A percentile compares a stretch with the other conserved stretches of the same genome.
phyloP scores from a whole-genome alignment of 2,888 invertebrate species.

The Eustalomyia histrio region DNA sequence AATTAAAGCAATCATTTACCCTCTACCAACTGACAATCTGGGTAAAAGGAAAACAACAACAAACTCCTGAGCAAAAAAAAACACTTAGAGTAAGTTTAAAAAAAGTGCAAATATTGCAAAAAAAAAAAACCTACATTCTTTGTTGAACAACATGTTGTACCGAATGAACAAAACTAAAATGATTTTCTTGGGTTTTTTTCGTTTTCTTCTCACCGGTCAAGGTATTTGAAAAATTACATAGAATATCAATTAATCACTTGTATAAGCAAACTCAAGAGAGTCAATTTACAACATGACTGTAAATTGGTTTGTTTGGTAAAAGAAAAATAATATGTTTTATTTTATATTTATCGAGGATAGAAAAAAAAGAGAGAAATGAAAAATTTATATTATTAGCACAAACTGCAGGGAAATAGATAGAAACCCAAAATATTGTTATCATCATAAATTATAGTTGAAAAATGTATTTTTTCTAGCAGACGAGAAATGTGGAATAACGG shows the following conservation, averaged over 20 bases:
- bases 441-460: too few species aligned
- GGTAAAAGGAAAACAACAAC: neutral
- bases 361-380: neutral
- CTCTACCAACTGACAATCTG: constrained; percentile 26
- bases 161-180: neutral
- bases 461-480: too few species aligned
- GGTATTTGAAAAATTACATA: constrained; percentile 49
- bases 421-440: too few species aligned
- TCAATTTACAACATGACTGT: constrained; percentile 10
- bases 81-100: neutral
- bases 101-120: neutral
- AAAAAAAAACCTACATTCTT: neutral
- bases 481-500: too few species aligned
- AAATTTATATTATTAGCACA: neutral
- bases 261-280: constrained; percentile 24
- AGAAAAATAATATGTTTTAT: neutral
- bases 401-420: neutral
- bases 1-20: constrained; percentile 42
- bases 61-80: neutral
- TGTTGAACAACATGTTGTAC: neutral
- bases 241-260: constrained; percentile 55
- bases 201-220: constrained; percentile 32
- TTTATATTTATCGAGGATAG: too few species aligned
- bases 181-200: neutral
- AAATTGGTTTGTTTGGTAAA: neutral